Percentiles rank a stretch among this genome's conserved stretches.
These are phyloP conservation scores for Leptinotarsa lineolata DNA, from an alignment of 1,140 invertebrate species.

Conservation along the genomic window DNA sequence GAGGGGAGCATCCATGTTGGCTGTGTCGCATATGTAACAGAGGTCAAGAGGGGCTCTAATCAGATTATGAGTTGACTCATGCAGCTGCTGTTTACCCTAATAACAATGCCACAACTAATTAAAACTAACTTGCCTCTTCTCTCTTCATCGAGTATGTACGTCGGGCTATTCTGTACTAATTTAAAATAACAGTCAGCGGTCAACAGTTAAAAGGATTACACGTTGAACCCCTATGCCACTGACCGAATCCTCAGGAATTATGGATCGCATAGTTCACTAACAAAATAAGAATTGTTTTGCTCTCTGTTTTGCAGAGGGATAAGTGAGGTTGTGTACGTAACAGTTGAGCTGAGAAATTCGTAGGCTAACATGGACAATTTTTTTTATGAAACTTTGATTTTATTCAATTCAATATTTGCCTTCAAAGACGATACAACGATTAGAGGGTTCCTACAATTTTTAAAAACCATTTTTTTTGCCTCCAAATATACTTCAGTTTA, in stretches of 20 bases:
- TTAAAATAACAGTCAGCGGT: slow-evolving; percentile 2
- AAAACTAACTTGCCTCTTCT: background rate
- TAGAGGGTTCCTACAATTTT: too few species aligned
- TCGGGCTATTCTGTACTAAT: slow-evolving; percentile 2
- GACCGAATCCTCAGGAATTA: background rate
- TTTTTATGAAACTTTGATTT: too few species aligned
- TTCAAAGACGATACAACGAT: too few species aligned
- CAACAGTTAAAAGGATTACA: slow-evolving; percentile 10
- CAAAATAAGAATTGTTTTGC: too few species aligned
- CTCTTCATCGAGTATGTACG: background rate
- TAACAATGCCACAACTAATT: slow-evolving; percentile 26
- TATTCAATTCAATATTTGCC: too few species aligned
- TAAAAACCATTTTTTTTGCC: too few species aligned
- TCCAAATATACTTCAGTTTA: too few species aligned
- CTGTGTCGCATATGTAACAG: background rate
- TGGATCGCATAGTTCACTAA: background rate
- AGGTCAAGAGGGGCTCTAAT: slow-evolving; percentile 25
- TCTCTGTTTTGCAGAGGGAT: too few species aligned
- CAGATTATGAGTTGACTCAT: slow-evolving; percentile 28
- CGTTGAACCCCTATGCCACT: background rate
- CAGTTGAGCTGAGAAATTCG: too few species aligned
- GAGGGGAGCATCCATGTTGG: background rate
- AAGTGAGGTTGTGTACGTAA: too few species aligned
- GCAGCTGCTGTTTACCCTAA: slow-evolving; percentile 27
- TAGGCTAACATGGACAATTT: too few species aligned